These are phyloP conservation scores for Drosophila hydei DNA, from an alignment of 1,140 invertebrate species.

Conservation along the genomic window DNA sequence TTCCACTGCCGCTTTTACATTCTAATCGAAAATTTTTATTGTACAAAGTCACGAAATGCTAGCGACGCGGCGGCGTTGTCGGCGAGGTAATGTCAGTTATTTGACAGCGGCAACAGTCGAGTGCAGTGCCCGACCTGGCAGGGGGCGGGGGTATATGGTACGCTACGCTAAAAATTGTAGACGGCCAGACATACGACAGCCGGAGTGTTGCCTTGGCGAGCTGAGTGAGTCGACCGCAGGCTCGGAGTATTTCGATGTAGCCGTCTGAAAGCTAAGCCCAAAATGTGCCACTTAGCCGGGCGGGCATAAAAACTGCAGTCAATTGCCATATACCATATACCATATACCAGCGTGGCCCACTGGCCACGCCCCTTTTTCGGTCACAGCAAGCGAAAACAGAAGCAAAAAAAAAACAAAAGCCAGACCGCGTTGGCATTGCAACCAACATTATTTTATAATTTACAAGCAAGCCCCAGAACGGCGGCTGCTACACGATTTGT, in stretches of 20 bases:
- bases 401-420: conserved; percentile 40
- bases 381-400: not conserved
- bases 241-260: conserved; percentile 44
- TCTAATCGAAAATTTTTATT: conserved; percentile 82
- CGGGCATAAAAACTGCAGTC: conserved; percentile 68
- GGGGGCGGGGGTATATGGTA: too few species aligned
- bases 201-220: conserved; percentile 5
- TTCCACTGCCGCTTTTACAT: conserved; percentile 69
- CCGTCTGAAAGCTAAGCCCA: conserved; percentile 72
- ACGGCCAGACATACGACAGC: conserved; percentile 29
- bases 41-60: conserved; percentile 74
- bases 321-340: conserved; percentile 18
- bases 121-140: conserved; percentile 43
- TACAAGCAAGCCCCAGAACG: conserved; percentile 68
- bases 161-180: conserved; percentile 6
- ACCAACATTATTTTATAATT: conserved; percentile 79
- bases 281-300: conserved; percentile 72
- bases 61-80: conserved; percentile 56
- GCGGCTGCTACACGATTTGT: conserved; percentile 69
- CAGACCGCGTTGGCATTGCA: conserved; percentile 64
- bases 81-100: conserved; percentile 78
- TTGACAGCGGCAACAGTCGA: conserved; percentile 75
- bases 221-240: conserved; percentile 49
- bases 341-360: not conserved
- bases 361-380: conserved; percentile 4